Percentiles rank a stretch among this genome's conserved stretches.
phyloP scores from a whole-genome alignment of 2,113 vertebrate species.

The Mormyrus lacerda region DNA sequence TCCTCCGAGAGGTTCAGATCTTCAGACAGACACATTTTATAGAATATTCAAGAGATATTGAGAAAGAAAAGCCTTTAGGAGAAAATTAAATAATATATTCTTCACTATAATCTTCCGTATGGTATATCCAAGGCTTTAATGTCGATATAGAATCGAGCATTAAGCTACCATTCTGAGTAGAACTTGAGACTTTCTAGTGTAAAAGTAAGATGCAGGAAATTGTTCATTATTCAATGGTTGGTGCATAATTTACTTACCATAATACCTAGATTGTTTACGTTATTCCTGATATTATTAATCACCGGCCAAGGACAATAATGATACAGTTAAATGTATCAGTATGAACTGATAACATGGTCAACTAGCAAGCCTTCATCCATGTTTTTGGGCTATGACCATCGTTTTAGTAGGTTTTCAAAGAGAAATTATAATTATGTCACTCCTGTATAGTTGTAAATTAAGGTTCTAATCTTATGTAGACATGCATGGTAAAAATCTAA shows the following conservation, averaged over 20 bases:
- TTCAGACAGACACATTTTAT: background rate
- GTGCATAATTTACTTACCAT: background rate
- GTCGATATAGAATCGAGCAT: background rate
- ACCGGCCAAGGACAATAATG: background rate
- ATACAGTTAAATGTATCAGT: background rate
- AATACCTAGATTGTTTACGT: background rate
- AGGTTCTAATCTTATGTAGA: background rate
- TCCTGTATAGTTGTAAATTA: background rate
- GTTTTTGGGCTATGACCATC: background rate
- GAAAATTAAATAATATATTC: constrained; percentile 3
- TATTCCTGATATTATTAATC: background rate
- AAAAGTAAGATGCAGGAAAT: background rate
- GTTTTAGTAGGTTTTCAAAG: background rate
- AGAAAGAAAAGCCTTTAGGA: constrained; percentile 12
- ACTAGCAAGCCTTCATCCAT: background rate
- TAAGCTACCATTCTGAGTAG: background rate
- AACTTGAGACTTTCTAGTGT: background rate
- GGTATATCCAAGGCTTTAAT: background rate
- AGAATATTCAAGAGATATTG: constrained; percentile 12
- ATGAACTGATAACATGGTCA: background rate
- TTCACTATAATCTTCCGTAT: background rate
- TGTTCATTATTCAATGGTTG: background rate
- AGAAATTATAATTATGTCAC: background rate
- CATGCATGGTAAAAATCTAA: background rate
- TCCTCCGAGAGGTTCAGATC: background rate